Base-by-base conservation (phyloP, 2,888 invertebrate species). In the Amphipoea lucens region DNA sequence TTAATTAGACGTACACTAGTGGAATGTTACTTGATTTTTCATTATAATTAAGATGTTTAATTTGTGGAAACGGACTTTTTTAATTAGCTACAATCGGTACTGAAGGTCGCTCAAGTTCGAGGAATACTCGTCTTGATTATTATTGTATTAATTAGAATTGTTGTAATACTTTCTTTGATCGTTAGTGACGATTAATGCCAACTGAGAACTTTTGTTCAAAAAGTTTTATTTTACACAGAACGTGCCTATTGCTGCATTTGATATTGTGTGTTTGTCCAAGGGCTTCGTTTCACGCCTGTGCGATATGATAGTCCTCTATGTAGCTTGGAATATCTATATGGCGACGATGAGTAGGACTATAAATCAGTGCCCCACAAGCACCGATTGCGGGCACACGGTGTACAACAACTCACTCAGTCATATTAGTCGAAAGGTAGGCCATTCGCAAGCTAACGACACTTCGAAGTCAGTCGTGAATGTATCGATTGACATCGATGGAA, bases 401-500 rank as follows among this genome's bases (percentile, higher is more conserved):
- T 83, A 83, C 65, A 83, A 80, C 78, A 65, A 79, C 36, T 36
- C 29, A 29, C 72, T 80, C 78, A 79, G 82, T 87, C 85, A 84
- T 89, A 88, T 88, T 85, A 89, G 84, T 86, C 82, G 78, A 87
- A 86, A 90, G 88, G 83, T 89, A 84, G 81, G 82, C 82, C 87
- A 83, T 82, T 89, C 85, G 79, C 87, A 80, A 84, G 86, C 88
- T 88, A 90, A 85, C 91, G 92, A 87, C 92, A 93, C 93, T 91
- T 92, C 74, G 88, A 86, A 88, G 85, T 91, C 80, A 91, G 90
- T 91, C 88, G 88, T 87, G 88, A 89, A 91, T 90, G 91, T 92
- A 92, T 91, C 91, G 90, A 92, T 91, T 92, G 93, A 92, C 94
- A 93, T 93, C 91, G 89, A 92, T 93, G 89, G 89, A 91, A 93